Evolutionary conservation across 1,140 invertebrate genomes (phyloP).

Genomic region (Caenorhabditis elegans): WBcel235 BX284606.5:5107501-5108000

Average conservation of each 20-base stretch:
- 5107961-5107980: not conserved
- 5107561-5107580: not conserved
- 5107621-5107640: not conserved
- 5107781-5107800: too few relatives aligned
- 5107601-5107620: not conserved
- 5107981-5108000: too few relatives aligned
- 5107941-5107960: not conserved
- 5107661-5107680: not conserved
- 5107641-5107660: not conserved
- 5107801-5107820: too few relatives aligned
- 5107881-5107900: not conserved
- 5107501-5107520: not conserved
- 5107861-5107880: not conserved
- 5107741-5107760: too few relatives aligned
- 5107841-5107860: not conserved
- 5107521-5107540: not conserved
- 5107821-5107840: not conserved
- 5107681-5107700: too few relatives aligned
- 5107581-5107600: not conserved
- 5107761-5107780: too few relatives aligned
- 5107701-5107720: too few relatives aligned
- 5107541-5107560: slow-evolving; percentile 19
- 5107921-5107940: not conserved
- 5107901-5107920: not conserved
- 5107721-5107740: too few relatives aligned